These are phyloP conservation scores for Heloderma charlesbogerti DNA, from an alignment of 2,113 vertebrate genomes.

Conservation along the genomic window DNA sequence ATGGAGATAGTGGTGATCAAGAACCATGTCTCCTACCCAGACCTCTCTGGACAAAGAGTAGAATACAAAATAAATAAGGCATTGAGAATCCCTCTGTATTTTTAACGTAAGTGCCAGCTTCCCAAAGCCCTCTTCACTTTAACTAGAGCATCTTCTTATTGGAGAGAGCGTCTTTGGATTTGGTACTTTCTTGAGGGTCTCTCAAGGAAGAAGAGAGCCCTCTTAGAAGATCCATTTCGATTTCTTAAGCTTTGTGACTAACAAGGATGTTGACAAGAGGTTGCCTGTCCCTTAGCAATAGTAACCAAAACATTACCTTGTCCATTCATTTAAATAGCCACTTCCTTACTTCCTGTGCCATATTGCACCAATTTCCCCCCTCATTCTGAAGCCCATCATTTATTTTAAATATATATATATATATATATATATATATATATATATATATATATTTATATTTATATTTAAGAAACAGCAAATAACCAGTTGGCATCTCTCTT, in stretches of 20 bases:
- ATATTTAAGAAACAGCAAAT: conserved; percentile 1
- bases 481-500: conserved; percentile 18
- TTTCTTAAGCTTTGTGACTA: background rate
- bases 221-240: background rate
- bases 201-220: background rate
- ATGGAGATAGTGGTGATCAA: background rate
- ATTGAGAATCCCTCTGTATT: no score
- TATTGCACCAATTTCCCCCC: conserved; percentile 21
- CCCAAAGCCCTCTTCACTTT: background rate
- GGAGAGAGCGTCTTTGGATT: background rate
- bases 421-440: background rate
- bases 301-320: conserved; percentile 6
- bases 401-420: background rate
- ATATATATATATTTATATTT: background rate
- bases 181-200: background rate
- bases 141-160: background rate
- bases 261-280: background rate
- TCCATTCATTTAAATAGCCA: background rate
- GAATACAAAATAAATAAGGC: background rate
- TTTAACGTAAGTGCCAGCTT: background rate
- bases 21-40: background rate
- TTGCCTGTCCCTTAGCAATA: conserved; percentile 15
- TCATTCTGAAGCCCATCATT: conserved; percentile 30
- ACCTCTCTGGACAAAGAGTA: background rate
- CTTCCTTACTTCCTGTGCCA: background rate